Base-by-base conservation (phyloP, 23 tunicate species). In the Phallusia fumigata region DNA sequence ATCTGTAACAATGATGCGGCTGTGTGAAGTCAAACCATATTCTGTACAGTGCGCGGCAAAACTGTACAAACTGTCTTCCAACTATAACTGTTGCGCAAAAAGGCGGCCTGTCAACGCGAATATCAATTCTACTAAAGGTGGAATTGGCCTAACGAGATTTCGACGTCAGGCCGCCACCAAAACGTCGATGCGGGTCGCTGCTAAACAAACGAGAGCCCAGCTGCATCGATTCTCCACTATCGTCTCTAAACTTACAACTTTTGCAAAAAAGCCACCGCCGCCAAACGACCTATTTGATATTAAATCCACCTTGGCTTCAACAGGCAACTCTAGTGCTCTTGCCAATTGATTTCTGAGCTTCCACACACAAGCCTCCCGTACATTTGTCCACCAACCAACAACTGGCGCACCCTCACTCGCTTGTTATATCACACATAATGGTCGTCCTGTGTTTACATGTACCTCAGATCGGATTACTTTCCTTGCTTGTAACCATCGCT, bases 391-490 rank as follows among this genome's bases (percentile, higher is more conserved):
- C 69, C 8, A 24, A 58, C 16, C 28, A 58, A 58, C 69, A 58
- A 22, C 28, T 24, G 69, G 16, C 28, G 28, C 69, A 58, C 11
- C 47, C 47, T 40, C 13, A 58, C 15, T 16, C 8, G 69, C 47
- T 40, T 40, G 10, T 40, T 40, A 3, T 40, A 3, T 13, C 26
- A 24, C 28, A 24, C 69, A 24, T 58, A 58, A 58, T 58, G 28
- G 69, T 24, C 28, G 69, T 58, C 69, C 69, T 58, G 69, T 58
- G 28, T 58, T 58, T 58, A 58, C 69, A 58, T 58, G 69, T 58
- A 6, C 8, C 69, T 58, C 69, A 16, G 15, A 58, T 58, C 69
- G 69, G 69, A 58, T 58, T 58, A 58, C 69, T 13, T 58, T 58
- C 69, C 69, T 58, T 24, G 69, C 69, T 21, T 58, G 69, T 58